These are phyloP conservation scores for Periophthalmus modestus DNA, from an alignment of 2,113 vertebrate species.

Conservation along the genomic window DNA sequence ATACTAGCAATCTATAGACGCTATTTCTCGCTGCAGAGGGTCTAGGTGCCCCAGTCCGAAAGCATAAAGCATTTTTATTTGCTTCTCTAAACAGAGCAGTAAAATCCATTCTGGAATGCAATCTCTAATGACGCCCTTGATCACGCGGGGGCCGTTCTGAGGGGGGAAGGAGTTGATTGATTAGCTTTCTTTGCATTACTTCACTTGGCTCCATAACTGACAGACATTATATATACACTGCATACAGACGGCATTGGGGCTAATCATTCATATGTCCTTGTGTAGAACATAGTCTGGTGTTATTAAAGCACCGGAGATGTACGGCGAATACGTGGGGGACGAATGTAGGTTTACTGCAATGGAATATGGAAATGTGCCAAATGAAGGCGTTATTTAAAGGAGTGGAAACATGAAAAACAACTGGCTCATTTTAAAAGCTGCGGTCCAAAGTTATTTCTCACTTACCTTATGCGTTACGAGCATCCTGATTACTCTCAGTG, in stretches of 20 bases:
- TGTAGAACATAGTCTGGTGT: not conserved
- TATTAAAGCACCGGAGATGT: not conserved
- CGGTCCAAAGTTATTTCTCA: too few species aligned
- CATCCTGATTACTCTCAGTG: too few species aligned
- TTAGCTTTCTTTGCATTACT: slow-evolving; percentile 13
- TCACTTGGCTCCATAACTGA: slow-evolving; percentile 9
- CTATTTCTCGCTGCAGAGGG: not conserved
- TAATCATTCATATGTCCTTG: slow-evolving; percentile 7
- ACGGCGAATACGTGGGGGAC: not conserved
- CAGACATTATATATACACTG: slow-evolving; percentile 8
- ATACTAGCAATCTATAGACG: not conserved
- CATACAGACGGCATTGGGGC: not conserved
- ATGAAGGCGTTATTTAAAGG: too few species aligned
- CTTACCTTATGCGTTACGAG: too few species aligned
- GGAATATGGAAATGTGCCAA: not conserved
- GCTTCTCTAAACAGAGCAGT: slow-evolving; percentile 12
- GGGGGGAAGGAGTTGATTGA: not conserved
- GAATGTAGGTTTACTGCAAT: not conserved
- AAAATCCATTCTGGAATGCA: slow-evolving; percentile 14
- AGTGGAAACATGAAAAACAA: too few species aligned
- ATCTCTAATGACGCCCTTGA: slow-evolving; percentile 14
- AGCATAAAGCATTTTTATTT: slow-evolving; percentile 13
- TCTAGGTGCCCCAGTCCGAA: slow-evolving; percentile 1
- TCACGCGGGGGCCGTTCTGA: not conserved
- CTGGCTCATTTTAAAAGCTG: too few species aligned